A percentile compares a stretch with the other conserved stretches of the same genome.
Conservation (phyloP, 1,140 invertebrate genomes). For the Trinorchestia longiramus region DNA sequence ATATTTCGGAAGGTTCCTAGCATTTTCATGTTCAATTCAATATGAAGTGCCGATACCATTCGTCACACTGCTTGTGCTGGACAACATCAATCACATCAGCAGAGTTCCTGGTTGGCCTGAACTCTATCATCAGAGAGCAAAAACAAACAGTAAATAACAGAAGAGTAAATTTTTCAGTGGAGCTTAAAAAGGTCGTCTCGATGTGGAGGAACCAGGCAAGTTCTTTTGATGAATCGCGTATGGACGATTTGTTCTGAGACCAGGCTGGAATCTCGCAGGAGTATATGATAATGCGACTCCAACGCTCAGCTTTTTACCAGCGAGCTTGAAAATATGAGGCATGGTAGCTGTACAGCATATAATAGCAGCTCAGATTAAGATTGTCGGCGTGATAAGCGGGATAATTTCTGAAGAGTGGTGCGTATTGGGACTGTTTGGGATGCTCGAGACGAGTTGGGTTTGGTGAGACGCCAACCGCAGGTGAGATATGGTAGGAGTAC, state of each 20-base stretch:
- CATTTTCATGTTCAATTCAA: background rate
- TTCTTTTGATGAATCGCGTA: constrained; percentile 8
- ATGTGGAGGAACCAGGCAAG: background rate
- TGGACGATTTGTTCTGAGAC: background rate
- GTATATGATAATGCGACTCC: constrained; percentile 22
- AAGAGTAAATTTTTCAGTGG: background rate
- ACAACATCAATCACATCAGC: background rate
- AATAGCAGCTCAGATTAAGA: constrained; percentile 23
- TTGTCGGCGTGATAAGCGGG: background rate
- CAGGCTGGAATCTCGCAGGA: background rate
- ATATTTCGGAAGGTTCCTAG: background rate
- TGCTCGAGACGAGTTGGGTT: background rate
- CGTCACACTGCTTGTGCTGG: background rate
- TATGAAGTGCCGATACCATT: background rate
- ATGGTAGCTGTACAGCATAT: constrained; percentile 22
- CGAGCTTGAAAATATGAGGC: constrained; percentile 23
- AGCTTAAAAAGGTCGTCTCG: background rate
- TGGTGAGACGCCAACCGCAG: background rate
- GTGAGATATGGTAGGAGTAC: constrained; percentile 15
- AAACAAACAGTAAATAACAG: background rate
- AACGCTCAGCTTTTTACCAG: background rate
- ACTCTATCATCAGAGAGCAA: background rate
- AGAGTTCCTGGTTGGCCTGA: background rate
- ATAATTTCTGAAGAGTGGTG: constrained; percentile 33
- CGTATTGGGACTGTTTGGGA: background rate